Evolutionary conservation across 2,113 vertebrate species (phyloP).

Genomic region (Anguilla japonica): DNA sequence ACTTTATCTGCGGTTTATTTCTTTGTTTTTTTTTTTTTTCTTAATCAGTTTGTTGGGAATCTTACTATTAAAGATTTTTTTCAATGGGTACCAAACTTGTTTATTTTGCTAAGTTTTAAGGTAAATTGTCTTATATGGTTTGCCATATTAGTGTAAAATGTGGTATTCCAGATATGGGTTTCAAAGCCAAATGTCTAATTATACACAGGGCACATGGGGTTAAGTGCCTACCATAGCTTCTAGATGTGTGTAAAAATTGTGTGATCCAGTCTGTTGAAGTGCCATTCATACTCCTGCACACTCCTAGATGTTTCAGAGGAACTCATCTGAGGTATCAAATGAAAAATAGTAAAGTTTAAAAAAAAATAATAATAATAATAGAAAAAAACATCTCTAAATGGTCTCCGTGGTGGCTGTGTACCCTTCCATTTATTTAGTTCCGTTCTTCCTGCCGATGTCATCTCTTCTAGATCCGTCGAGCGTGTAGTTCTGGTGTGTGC

Average conservation of each 20-base stretch:
- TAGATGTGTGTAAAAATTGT: conserved; percentile 47
- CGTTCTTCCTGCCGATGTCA: neutral
- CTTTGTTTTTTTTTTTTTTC: conserved; percentile 68
- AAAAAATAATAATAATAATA: neutral
- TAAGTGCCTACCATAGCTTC: conserved; percentile 68
- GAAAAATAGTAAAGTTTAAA: neutral
- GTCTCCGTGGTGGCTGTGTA: neutral
- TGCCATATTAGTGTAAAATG: conserved; percentile 60
- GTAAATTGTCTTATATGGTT: conserved; percentile 69
- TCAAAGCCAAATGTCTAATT: conserved; percentile 76
- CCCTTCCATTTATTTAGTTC: neutral
- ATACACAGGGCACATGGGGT: conserved; percentile 52
- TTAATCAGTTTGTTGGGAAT: conserved; percentile 78
- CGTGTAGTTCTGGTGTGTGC: neutral
- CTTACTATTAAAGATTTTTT: conserved; percentile 69
- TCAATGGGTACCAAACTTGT: conserved; percentile 73
- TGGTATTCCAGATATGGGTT: conserved; percentile 63
- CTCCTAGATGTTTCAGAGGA: neutral
- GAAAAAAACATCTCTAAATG: neutral
- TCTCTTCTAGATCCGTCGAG: neutral
- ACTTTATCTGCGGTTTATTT: conserved; percentile 81
- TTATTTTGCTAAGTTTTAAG: conserved; percentile 72
- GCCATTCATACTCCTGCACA: conserved; percentile 40
- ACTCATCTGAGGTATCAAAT: neutral
- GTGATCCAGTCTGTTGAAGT: conserved; percentile 41